Evolutionary conservation across 2,113 vertebrate species (phyloP), one percentile per base, ranked within the genome.

Genomic region (Saccopteryx leptura): DNA sequence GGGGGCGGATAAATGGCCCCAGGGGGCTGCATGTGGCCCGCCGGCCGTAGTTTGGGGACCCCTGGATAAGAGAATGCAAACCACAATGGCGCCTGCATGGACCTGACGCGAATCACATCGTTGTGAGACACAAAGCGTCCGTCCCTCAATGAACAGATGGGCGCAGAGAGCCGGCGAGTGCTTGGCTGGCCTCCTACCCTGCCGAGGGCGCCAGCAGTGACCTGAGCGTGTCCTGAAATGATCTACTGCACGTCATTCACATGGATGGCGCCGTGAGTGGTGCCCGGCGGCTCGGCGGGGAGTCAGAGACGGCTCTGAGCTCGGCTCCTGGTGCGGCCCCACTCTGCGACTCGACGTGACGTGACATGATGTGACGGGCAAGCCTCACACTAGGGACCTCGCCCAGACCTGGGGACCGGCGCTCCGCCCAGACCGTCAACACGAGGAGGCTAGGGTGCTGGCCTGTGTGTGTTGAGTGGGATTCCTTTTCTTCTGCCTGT

Each of bases 211-310:
- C 98, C 98, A 98, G 95, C 98, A 98, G 98, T 98, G 98, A 96
- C 98, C 90, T 97, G 85, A 97, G 94, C 97, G 97, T 98, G 97
- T 98, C 61, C 90, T 97, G 96, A 98, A 98, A 98, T 98, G 97
- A 98, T 98, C 97, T 98, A 96, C 97, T 98, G 96, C 93, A 97
- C 98, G 98, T 98, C 98, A 98, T 98, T 98, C 96, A 98, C 98
- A 98, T 83, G 97, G 98, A 98, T 98, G 98, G 98, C 96, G 98
- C 92, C 80, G 48, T 17, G 91, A 98, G 94, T 97, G 95, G 97
- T 96, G 98, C 98, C 98, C 98, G 98, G 98, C 60, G 74, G 95
- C 97, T 98, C 99, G 98, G 98, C 98, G 98, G 96, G 94, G 96
- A 90, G 85, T 85, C 97, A 97, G 97, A 46, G 90, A 90, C 86